phyloP scores from a whole-genome alignment of 2,888 invertebrate genomes.

The Lucinisca nassula region DNA sequence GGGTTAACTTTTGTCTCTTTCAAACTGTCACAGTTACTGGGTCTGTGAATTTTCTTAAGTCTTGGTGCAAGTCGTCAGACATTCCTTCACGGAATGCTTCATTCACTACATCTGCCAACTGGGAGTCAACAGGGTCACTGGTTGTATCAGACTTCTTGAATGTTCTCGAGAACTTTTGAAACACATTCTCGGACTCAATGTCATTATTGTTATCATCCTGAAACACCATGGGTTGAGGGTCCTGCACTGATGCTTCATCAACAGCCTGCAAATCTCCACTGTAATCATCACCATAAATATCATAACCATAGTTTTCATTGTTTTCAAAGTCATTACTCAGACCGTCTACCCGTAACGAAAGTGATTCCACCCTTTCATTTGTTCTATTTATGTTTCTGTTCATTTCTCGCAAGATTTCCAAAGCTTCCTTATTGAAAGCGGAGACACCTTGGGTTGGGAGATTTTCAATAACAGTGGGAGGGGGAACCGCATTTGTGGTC shows the following conservation, averaged over 20 bases:
- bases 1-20: constrained; percentile 36
- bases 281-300: neutral
- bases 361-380: constrained; percentile 30
- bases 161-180: constrained; percentile 15
- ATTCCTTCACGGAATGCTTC: constrained; percentile 35
- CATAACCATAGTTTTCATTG: neutral
- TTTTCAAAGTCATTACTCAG: constrained; percentile 10
- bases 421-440: constrained; percentile 38
- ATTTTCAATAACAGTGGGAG: neutral
- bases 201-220: neutral
- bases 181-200: neutral
- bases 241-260: neutral
- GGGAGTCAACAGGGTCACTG: neutral
- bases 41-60: constrained; percentile 20
- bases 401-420: constrained; percentile 43
- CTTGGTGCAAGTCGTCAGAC: constrained; percentile 29
- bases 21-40: constrained; percentile 29
- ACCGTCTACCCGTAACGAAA: constrained; percentile 12
- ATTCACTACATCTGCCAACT: constrained; percentile 26
- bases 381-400: constrained; percentile 38
- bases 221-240: no score
- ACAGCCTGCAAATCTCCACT: neutral
- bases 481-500: neutral
- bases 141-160: constrained; percentile 34
- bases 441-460: neutral